Evolutionary conservation across 1,140 invertebrate species (phyloP).

Genomic region (Solenopsis fugax): DNA sequence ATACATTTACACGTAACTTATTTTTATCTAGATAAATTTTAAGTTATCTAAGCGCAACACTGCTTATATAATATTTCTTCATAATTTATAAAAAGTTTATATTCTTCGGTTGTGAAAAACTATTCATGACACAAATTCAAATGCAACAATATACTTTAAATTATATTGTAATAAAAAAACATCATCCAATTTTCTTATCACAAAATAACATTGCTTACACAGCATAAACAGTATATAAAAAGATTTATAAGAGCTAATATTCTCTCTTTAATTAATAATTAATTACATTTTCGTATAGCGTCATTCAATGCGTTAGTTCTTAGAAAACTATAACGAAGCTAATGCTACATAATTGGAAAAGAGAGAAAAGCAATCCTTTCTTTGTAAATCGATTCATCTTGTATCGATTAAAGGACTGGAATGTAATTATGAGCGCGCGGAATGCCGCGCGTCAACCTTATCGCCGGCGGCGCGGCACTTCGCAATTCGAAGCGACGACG

Average conservation of each 20-base stretch:
- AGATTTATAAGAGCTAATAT: not conserved
- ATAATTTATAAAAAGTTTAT: not conserved
- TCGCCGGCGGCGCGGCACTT: constrained; percentile 44
- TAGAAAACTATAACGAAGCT: not conserved
- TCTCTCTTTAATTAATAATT: not conserved
- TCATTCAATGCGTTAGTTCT: constrained; percentile 4
- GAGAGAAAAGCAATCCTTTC: not conserved
- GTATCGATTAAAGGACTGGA: constrained; percentile 22
- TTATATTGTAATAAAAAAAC: not conserved
- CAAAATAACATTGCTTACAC: not conserved
- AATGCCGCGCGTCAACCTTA: constrained; percentile 41
- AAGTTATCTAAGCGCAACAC: too few relatives aligned
- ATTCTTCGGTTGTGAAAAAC: not conserved
- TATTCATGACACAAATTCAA: not conserved
- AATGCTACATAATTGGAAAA: not conserved
- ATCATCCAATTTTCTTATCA: not conserved
- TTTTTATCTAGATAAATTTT: too few relatives aligned
- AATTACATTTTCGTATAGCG: not conserved
- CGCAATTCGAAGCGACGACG: constrained; percentile 51
- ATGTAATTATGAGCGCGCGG: constrained; percentile 41
- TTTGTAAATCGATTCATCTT: constrained; percentile 12
- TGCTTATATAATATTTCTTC: not conserved
- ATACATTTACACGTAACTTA: too few relatives aligned
- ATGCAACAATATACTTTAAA: not conserved
- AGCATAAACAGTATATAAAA: not conserved